Percentiles rank a stretch among this genome's conserved stretches.
These are phyloP conservation scores for Hippopotamus amphibius DNA, from an alignment of 2,113 vertebrate species.

Conservation along the genomic window DNA sequence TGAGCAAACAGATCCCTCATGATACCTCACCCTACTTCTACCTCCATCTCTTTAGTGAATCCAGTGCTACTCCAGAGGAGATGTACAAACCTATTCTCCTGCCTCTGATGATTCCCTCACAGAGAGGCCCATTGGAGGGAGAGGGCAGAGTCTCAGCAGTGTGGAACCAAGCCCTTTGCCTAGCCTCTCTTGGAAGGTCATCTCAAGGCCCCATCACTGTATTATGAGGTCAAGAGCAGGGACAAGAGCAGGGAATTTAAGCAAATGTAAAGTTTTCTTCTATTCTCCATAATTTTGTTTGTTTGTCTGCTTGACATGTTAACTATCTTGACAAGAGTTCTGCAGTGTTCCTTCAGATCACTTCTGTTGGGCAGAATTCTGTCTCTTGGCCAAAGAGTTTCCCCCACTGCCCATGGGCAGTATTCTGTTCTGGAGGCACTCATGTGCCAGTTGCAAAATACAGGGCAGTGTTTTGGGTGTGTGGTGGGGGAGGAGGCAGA, in stretches of 20 bases:
- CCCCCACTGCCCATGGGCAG: neutral
- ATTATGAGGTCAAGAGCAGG: neutral
- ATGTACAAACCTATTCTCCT: neutral
- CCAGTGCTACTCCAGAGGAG: neutral
- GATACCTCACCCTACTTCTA: neutral
- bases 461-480: neutral
- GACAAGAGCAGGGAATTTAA: neutral
- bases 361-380: neutral
- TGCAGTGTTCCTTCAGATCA: neutral
- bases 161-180: neutral
- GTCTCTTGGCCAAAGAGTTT: neutral
- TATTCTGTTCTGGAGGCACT: neutral
- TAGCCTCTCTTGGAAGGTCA: neutral
- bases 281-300: neutral
- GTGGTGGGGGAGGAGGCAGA: neutral
- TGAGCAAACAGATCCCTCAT: slow-evolving; percentile 8
- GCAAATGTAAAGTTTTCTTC: neutral
- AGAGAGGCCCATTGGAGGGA: neutral
- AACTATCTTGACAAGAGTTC: neutral
- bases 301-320: neutral
- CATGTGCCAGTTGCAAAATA: neutral
- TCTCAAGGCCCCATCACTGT: neutral
- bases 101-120: neutral
- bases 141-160: neutral
- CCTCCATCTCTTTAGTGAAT: neutral